A percentile compares a stretch with the other conserved stretches of the same genome.
Evolutionary conservation across 1,140 invertebrate genomes (phyloP).

Genomic region (Tetramorium simillimum): DNA sequence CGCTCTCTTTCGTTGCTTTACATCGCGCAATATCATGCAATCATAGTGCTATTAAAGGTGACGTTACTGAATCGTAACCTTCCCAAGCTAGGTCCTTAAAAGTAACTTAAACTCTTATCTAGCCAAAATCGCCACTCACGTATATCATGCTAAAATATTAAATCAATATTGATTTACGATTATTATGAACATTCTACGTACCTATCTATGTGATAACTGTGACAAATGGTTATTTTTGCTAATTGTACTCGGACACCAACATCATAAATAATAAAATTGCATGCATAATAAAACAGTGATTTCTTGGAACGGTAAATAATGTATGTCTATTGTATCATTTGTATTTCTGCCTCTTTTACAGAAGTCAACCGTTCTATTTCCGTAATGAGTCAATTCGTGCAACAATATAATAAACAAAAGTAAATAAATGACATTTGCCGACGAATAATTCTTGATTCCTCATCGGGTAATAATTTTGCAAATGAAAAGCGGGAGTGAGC

Average conservation of each 20-base stretch:
- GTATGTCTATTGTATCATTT: neutral
- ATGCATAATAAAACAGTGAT: slow-evolving; percentile 18
- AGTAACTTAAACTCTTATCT: neutral
- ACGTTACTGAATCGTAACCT: slow-evolving; percentile 15
- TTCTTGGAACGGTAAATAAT: slow-evolving; percentile 4
- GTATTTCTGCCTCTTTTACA: neutral
- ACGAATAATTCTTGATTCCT: neutral
- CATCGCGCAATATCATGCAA: slow-evolving; percentile 63
- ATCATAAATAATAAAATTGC: slow-evolving; percentile 19
- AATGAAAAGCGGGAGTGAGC: slow-evolving; percentile 58
- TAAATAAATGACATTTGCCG: neutral
- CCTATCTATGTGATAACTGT: neutral
- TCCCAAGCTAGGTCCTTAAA: neutral
- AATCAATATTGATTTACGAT: slow-evolving; percentile 28
- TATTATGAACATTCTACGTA: neutral
- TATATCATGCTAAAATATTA: neutral
- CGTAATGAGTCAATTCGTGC: neutral
- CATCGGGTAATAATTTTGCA: slow-evolving; percentile 19
- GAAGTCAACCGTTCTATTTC: neutral
- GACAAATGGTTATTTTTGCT: slow-evolving; percentile 19
- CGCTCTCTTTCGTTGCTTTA: slow-evolving; percentile 52
- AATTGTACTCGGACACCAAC: neutral
- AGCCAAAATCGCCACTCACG: neutral
- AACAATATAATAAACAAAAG: slow-evolving; percentile 13
- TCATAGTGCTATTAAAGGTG: slow-evolving; percentile 35